A percentile compares a stretch with the other conserved stretches of the same genome.
These are phyloP conservation scores for Ellobium chinense DNA, from an alignment of 2,888 invertebrate genomes.

Conservation along the genomic window DNA sequence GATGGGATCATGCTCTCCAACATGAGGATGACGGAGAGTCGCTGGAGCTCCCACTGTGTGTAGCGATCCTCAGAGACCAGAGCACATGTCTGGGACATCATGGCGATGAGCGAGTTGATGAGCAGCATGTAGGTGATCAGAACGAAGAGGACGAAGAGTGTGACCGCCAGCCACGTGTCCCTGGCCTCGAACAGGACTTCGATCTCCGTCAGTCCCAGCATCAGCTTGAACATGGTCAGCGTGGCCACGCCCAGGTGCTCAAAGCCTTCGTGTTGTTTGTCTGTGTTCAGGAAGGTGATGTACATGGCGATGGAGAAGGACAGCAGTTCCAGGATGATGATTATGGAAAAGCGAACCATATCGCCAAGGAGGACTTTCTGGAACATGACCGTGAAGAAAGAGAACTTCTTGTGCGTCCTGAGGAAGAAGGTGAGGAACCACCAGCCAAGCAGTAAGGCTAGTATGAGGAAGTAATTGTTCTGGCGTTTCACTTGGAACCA, in stretches of 20 bases:
- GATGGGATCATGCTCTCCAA: slow-evolving; percentile 29
- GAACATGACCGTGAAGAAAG: slow-evolving; percentile 68
- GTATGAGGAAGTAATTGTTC: slow-evolving; percentile 56
- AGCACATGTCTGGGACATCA: slow-evolving; percentile 69
- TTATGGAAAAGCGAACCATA: slow-evolving; percentile 53
- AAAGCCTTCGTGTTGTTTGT: slow-evolving; percentile 50
- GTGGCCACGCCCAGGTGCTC: slow-evolving; percentile 54
- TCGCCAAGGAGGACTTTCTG: slow-evolving; percentile 60
- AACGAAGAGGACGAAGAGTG: slow-evolving; percentile 60
- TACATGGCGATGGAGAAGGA: slow-evolving; percentile 65
- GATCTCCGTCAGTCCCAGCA: slow-evolving; percentile 64
- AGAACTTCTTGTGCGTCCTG: slow-evolving; percentile 60
- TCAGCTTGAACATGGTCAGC: slow-evolving; percentile 64
- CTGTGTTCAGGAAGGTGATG: slow-evolving; percentile 58
- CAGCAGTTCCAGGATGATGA: slow-evolving; percentile 59
- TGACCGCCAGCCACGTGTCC: slow-evolving; percentile 60
- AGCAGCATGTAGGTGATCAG: slow-evolving; percentile 64
- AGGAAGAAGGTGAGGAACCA: slow-evolving; percentile 67
- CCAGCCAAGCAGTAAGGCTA: slow-evolving; percentile 64
- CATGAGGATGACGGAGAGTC: slow-evolving; percentile 39
- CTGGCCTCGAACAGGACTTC: slow-evolving; percentile 54
- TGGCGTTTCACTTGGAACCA: neutral
- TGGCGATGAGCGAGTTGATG: slow-evolving; percentile 68
- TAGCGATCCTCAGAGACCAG: slow-evolving; percentile 57
- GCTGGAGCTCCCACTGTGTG: slow-evolving; percentile 42